A percentile compares a stretch with the other conserved stretches of the same genome.
These are phyloP conservation scores for Hippoglossus hippoglossus DNA, from an alignment of 2,797 vertebrate species.

Conservation along the genomic window DNA sequence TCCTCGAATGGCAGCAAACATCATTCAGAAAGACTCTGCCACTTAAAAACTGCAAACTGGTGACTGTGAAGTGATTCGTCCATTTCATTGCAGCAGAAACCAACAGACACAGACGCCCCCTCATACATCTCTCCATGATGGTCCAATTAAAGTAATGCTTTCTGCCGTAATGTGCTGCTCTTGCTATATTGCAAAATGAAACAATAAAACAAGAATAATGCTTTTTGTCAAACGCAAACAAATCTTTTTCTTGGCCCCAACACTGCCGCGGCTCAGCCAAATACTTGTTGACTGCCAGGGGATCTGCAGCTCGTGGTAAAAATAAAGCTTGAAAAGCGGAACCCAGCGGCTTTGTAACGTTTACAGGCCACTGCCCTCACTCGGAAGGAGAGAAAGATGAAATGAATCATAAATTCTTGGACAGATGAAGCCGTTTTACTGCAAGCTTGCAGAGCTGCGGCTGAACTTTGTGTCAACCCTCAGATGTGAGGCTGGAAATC, in stretches of 20 bases:
- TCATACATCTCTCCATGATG: slow-evolving; percentile 57
- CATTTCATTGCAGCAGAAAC: slow-evolving; percentile 52
- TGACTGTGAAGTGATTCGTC: slow-evolving; percentile 47
- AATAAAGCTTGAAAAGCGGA: slow-evolving; percentile 28
- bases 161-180: slow-evolving; percentile 33
- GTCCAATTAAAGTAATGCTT: slow-evolving; percentile 68
- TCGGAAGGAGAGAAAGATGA: no score
- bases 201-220: slow-evolving; percentile 61
- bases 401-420: no score
- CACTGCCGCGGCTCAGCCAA: slow-evolving; percentile 19
- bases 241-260: slow-evolving; percentile 56
- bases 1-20: slow-evolving; percentile 40
- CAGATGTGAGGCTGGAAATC: no score
- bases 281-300: slow-evolving; percentile 21
- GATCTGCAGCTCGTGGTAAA: slow-evolving; percentile 26
- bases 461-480: no score
- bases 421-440: no score
- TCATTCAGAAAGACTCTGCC: slow-evolving; percentile 22
- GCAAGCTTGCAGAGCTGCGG: no score
- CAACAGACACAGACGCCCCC: slow-evolving; percentile 36
- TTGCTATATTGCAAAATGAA: slow-evolving; percentile 48
- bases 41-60: slow-evolving; percentile 37
- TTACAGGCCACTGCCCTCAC: no score
- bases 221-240: slow-evolving; percentile 49
- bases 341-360: neutral